Evolutionary conservation across 2,888 invertebrate species (phyloP), one percentile per base, ranked within the genome.

Genomic region (Drosophila anomelani): DNA sequence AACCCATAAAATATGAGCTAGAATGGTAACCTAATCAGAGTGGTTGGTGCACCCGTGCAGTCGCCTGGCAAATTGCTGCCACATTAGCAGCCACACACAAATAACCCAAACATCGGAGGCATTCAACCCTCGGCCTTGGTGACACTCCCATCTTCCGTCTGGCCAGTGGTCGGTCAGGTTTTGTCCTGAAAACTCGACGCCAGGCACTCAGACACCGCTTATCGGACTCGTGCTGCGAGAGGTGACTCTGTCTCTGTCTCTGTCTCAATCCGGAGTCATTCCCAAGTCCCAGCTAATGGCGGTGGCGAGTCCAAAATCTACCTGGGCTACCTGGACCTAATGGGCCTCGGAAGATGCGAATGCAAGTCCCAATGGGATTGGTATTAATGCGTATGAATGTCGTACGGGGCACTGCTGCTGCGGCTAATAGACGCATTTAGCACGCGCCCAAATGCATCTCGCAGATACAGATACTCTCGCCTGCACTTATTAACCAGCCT

Each of bases 191-290:
- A 44, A 26, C 44, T 44, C 69, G 71, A 79, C 79, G 34, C 34
- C 10, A 77, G 78, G 88, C 83, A 88, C 86, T 85, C 88, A 84
- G 88, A 85, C 76, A 75, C 54, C 20, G 55, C 78, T 82, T 82
- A 82, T 82, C 77, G 78, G 47, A 61, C 67, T 67, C 58, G 64
- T 53, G 80, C 59, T 51, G 57, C 68, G 83, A 26, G 38, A 78
- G 80, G 49, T 49, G 67, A 43, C 64, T 49, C 61, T 5, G 32
- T 34, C 29, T 17, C 34, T 34, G 34, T 34, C 34, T 10, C 34
- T 34, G 17, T 34, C 38, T 38, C 53, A 20, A 23, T 54, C 38
- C 23, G 51, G 34, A 36, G 34, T 36, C 51, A 51, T 36, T 51
- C 26, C 55, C 34, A 23, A 23, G 46, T 39, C 38, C 46, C 60